These are phyloP conservation scores for Urosaurus nigricauda DNA, from an alignment of 2,797 vertebrate genomes.

Conservation along the genomic window DNA sequence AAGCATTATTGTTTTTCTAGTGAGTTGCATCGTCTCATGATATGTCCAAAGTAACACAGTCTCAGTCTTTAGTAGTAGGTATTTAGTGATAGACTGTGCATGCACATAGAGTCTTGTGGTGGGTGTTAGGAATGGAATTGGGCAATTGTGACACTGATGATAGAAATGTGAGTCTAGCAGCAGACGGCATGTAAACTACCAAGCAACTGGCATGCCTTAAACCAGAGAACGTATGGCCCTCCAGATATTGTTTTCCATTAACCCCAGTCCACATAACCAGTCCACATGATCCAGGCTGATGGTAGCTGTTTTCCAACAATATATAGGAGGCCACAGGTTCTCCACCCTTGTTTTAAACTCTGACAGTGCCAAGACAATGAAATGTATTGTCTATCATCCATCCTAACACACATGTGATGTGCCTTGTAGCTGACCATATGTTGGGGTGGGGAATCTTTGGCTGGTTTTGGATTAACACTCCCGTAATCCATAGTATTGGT, in stretches of 20 bases:
- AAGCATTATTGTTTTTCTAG: too few relatives aligned
- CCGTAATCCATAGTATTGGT: background rate
- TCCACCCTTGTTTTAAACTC: background rate
- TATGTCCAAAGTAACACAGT: too few relatives aligned
- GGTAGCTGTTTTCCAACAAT: background rate
- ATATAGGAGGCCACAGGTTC: too few relatives aligned
- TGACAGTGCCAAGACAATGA: background rate
- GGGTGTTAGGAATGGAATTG: slow-evolving; percentile 8
- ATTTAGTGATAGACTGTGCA: background rate
- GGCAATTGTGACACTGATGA: background rate
- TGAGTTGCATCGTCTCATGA: too few relatives aligned
- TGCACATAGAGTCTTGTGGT: background rate
- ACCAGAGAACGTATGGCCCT: background rate
- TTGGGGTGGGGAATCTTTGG: background rate
- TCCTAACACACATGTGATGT: too few relatives aligned
- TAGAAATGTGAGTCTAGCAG: background rate
- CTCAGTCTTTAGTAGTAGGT: too few relatives aligned
- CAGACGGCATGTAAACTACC: background rate
- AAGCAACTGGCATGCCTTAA: background rate
- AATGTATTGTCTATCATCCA: too few relatives aligned
- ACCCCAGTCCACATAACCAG: background rate
- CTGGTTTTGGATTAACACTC: background rate
- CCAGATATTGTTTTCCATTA: background rate
- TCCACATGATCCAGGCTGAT: background rate
- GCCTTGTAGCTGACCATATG: background rate